Conservation (phyloP, 2,797 vertebrate species). For the Sphenodon punctatus region DNA sequence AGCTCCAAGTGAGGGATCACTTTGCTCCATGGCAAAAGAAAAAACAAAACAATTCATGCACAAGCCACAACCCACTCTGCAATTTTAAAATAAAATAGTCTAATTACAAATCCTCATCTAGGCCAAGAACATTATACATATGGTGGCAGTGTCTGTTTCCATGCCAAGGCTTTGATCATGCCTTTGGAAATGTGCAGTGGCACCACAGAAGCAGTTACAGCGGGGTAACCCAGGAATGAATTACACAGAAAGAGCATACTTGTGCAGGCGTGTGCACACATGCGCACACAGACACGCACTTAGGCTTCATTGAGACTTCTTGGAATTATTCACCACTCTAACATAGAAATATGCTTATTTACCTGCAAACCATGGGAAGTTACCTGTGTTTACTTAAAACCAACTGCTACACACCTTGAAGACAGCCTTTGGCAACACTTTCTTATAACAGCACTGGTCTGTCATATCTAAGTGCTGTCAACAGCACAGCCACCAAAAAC, state of each 20-base stretch:
- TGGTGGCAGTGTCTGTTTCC: not conserved
- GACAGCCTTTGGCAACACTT: conserved; percentile 37
- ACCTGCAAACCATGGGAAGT: conserved; percentile 6
- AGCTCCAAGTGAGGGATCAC: not conserved
- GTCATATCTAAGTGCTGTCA: no score
- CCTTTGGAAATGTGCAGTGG: not conserved
- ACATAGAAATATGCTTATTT: not conserved
- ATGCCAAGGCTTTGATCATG: no score
- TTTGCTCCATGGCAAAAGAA: no score
- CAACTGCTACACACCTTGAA: conserved; percentile 13
- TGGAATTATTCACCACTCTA: not conserved
- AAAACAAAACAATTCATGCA: not conserved
- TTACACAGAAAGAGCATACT: not conserved
- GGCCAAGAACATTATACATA: not conserved
- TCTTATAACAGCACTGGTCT: no score
- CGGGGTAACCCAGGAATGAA: not conserved
- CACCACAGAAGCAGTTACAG: not conserved
- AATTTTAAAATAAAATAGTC: no score
- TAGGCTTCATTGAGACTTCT: fast-evolving
- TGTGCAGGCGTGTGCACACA: no score
- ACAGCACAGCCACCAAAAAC: conserved; percentile 54
- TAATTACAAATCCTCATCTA: no score
- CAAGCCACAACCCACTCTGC: not conserved
- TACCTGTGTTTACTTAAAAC: conserved; percentile 24
- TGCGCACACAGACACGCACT: not conserved